Percentiles rank a stretch among this genome's conserved stretches.
These are phyloP conservation scores for Lacerta viridis DNA, from an alignment of 2,797 vertebrate genomes.

Conservation along the genomic window DNA sequence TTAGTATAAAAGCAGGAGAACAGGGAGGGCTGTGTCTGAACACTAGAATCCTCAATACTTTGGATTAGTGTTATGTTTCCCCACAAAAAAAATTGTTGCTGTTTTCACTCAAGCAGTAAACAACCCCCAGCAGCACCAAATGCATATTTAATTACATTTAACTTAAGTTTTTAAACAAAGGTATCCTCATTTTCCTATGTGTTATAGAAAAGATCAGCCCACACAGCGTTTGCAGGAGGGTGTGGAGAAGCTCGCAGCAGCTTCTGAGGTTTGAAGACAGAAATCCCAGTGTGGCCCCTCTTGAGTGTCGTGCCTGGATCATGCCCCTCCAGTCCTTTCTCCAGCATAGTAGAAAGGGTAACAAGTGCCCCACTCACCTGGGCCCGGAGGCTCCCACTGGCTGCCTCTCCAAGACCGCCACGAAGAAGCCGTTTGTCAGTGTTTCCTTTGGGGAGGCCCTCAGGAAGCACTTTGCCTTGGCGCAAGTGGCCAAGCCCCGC, in stretches of 20 bases:
- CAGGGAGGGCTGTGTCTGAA: not conserved
- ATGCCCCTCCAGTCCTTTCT: too few relatives aligned
- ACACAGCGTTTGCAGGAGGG: not conserved
- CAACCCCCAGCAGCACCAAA: too few relatives aligned
- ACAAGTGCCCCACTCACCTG: conserved; percentile 51
- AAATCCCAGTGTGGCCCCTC: not conserved
- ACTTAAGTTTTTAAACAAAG: too few relatives aligned
- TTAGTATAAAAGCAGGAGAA: too few relatives aligned
- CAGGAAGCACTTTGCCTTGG: conserved; percentile 84
- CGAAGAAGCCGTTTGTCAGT: conserved; percentile 92
- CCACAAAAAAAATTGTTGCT: too few relatives aligned
- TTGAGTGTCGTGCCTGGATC: too few relatives aligned
- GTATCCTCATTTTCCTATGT: too few relatives aligned
- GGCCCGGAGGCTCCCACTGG: not conserved
- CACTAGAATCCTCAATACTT: not conserved
- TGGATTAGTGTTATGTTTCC: too few relatives aligned
- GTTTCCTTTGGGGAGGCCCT: conserved; percentile 87
- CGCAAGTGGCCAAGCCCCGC: conserved; percentile 85
- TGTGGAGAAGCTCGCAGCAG: not conserved
- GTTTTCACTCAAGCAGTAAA: too few relatives aligned
- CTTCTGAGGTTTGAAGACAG: too few relatives aligned
- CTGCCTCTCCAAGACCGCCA: conserved; percentile 87
- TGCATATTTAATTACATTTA: too few relatives aligned
- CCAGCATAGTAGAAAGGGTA: too few relatives aligned
- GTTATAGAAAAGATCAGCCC: not conserved